Base-by-base conservation (phyloP, 2,113 vertebrate species). In the Noturus placidus region DNA sequence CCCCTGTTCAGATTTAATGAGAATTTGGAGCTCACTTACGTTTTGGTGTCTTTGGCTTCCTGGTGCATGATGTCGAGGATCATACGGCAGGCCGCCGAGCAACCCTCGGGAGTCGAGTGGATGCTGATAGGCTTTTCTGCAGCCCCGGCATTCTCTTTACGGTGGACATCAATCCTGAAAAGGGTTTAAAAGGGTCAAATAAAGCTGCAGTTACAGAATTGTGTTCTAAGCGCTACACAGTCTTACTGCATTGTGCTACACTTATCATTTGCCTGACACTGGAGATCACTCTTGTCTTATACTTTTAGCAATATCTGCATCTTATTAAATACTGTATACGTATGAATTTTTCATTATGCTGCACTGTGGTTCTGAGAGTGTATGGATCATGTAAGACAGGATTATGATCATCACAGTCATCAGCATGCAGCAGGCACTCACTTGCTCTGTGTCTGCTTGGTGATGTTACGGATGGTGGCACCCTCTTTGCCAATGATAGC, bases 11-110 rank as follows among this genome's bases (percentile, higher is more conserved):
- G 50, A 54, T 74, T n/a, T 10, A 9, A 25, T 14, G 4, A 57
- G 42, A 1, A 6, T 30, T 8, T 61, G 2, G 20, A 38, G 33
- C 20, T 27, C 11, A 4, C 96, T 92, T 93, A 99, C 97, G 97
- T 97, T 94, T 99, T 99, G 91, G 97, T 99, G 94, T 99, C 98
- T 93, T 98, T 98, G 1, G 98, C 98, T 91, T 99, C 98, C 93
- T 99, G 97, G 38, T 98, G 97, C 98, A 99, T 99, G 91, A 99
- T 98, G 89, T 99, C 98, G 92, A 99, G 88, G 92, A 99, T 99
- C 97, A 99, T 98, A 87, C 96, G 95, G 88, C 97, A 99, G 52
- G 98, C 97, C 0, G 97, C 93, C 0, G 97, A 99, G 92, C 98
- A 98, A 92, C 98, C 98, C 91, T 99, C 97, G 0, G 97, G 96